Conservation (phyloP, 2,888 invertebrate genomes). For the Boloria euphrosyne region DNA sequence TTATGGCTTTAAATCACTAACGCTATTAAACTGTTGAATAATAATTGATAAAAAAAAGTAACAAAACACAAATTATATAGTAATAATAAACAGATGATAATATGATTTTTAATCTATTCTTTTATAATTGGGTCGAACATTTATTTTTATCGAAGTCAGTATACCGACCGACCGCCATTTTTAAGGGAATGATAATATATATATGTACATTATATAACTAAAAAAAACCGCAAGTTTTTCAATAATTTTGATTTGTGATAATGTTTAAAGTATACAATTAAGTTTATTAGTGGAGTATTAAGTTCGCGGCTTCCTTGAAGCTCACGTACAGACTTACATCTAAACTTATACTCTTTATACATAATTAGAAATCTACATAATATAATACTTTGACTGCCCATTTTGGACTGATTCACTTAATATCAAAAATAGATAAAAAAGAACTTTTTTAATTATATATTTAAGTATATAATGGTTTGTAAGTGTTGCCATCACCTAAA, state of each 20-base stretch:
- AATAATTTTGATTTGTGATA: no score
- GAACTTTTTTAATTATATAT: background rate
- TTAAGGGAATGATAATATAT: no score
- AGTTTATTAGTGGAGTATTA: slow-evolving; percentile 7
- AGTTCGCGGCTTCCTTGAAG: background rate
- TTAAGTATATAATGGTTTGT: background rate
- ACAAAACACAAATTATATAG: background rate
- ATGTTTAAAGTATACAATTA: background rate
- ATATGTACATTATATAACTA: no score
- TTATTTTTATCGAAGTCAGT: no score
- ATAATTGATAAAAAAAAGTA: slow-evolving; percentile 1
- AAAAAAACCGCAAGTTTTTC: no score
- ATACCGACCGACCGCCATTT: no score
- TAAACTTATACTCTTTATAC: background rate
- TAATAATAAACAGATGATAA: no score
- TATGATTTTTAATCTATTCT: no score
- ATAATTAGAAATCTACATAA: background rate
- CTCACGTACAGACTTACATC: background rate
- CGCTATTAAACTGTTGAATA: background rate
- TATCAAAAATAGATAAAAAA: slow-evolving; percentile 9
- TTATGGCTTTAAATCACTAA: slow-evolving; percentile 3
- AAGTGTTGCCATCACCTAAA: background rate
- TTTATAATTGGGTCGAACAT: no score
- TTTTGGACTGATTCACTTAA: slow-evolving; percentile 19
- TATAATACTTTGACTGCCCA: slow-evolving; percentile 36